Evolutionary conservation across 2,113 vertebrate species (phyloP).

Genomic region (Pollimyrus isidori): DNA sequence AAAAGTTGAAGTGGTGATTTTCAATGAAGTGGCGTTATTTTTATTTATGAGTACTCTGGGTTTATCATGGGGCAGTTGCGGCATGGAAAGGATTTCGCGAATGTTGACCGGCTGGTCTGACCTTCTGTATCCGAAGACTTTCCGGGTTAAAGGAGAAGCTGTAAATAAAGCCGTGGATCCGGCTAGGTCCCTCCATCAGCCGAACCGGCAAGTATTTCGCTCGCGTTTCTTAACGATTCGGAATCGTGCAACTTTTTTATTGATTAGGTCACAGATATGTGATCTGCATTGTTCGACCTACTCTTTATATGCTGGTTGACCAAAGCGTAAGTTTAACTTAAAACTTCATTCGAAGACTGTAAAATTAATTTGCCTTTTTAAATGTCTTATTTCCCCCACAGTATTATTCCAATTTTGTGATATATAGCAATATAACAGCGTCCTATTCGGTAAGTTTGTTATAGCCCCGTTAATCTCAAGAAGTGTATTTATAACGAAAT

Average conservation of each 20-base stretch:
- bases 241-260: neutral
- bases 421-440: neutral
- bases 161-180: neutral
- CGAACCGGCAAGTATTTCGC: neutral
- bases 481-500: neutral
- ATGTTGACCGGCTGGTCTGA: neutral
- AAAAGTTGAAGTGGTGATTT: neutral
- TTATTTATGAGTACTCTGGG: neutral
- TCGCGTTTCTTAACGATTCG: neutral
- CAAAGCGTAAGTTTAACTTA: neutral
- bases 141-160: conserved; percentile 12
- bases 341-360: neutral
- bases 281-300: neutral
- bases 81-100: neutral
- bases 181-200: neutral
- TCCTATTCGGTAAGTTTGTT: neutral
- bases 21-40: neutral
- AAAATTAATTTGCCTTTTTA: neutral
- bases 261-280: neutral
- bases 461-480: neutral
- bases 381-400: neutral
- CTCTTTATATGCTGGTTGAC: neutral
- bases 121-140: neutral
- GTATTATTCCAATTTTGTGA: neutral
- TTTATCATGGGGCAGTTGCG: neutral